Conservation (phyloP, 2,888 invertebrate species). For the Falcaria lacertinaria region DNA sequence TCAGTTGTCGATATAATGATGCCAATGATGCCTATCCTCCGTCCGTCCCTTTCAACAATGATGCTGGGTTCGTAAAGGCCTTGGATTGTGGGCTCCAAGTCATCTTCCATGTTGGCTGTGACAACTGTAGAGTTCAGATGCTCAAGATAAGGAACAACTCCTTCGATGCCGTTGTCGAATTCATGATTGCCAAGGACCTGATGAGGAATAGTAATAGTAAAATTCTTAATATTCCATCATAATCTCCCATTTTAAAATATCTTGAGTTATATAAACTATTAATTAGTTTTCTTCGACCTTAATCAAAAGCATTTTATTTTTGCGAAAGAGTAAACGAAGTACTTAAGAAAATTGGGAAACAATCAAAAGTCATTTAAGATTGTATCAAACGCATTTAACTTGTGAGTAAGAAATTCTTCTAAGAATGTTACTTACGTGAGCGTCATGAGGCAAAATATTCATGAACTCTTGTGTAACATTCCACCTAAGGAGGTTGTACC, state of each 20-base stretch:
- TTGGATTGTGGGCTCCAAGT: slow-evolving; percentile 83
- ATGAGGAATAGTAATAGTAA: neutral
- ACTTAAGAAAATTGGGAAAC: too few species aligned
- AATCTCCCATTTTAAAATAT: too few species aligned
- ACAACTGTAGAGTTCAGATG: slow-evolving; percentile 83
- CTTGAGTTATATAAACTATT: too few species aligned
- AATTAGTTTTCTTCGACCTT: too few species aligned
- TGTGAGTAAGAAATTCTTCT: too few species aligned
- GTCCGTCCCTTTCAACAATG: slow-evolving; percentile 81
- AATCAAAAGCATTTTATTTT: too few species aligned
- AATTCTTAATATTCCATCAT: too few species aligned
- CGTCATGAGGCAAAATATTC: slow-evolving; percentile 88
- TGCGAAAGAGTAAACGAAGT: too few species aligned
- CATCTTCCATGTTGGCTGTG: slow-evolving; percentile 86
- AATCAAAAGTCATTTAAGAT: too few species aligned
- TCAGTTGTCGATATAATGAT: slow-evolving; percentile 73
- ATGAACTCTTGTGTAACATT: slow-evolving; percentile 88
- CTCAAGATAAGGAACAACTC: slow-evolving; percentile 85
- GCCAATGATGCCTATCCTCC: slow-evolving; percentile 89
- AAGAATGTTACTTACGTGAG: slow-evolving; percentile 78
- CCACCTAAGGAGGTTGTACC: slow-evolving; percentile 88
- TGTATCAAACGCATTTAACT: too few species aligned
- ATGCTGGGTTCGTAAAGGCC: slow-evolving; percentile 83
- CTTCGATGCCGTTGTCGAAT: slow-evolving; percentile 87
- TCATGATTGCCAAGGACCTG: slow-evolving; percentile 93